Percentiles rank a stretch among this genome's conserved stretches.
phyloP scores from a whole-genome alignment of 2,113 vertebrate genomes.

The Guaruba guarouba region DNA sequence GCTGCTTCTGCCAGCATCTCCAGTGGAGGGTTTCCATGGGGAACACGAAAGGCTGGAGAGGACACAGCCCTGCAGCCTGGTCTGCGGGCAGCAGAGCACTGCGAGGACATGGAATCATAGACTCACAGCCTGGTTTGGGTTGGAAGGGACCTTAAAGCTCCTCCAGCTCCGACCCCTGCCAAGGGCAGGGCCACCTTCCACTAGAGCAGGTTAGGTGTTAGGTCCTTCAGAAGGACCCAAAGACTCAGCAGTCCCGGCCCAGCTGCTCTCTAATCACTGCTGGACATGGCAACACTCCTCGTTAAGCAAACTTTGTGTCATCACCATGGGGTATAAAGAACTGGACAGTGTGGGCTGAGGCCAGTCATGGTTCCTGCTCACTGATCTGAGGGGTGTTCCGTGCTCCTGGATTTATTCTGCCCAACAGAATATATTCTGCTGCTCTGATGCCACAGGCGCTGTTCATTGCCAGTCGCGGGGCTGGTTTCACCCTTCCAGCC shows the following conservation, averaged over 20 bases:
- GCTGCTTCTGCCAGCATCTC: rapidly evolving
- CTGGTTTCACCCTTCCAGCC: neutral
- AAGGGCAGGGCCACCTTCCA: neutral
- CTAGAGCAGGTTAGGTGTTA: neutral
- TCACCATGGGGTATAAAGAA: rapidly evolving
- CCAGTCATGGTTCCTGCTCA: neutral
- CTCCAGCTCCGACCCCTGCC: neutral
- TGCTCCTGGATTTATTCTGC: neutral
- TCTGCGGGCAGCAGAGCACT: neutral
- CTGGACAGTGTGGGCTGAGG: neutral
- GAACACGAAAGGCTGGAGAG: neutral
- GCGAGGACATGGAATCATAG: neutral
- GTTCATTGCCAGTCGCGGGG: neutral
- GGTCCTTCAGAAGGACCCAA: neutral
- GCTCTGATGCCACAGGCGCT: neutral
- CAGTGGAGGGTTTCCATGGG: rapidly evolving
- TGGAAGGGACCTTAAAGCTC: neutral
- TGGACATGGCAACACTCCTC: neutral
- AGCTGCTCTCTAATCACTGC: neutral
- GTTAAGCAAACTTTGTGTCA: too few species aligned
- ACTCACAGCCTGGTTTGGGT: neutral
- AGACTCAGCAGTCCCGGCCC: neutral
- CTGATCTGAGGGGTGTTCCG: neutral
- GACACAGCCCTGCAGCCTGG: neutral
- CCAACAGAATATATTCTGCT: neutral